Conservation (phyloP, 2,113 vertebrate species). For the Monopterus albus region DNA sequence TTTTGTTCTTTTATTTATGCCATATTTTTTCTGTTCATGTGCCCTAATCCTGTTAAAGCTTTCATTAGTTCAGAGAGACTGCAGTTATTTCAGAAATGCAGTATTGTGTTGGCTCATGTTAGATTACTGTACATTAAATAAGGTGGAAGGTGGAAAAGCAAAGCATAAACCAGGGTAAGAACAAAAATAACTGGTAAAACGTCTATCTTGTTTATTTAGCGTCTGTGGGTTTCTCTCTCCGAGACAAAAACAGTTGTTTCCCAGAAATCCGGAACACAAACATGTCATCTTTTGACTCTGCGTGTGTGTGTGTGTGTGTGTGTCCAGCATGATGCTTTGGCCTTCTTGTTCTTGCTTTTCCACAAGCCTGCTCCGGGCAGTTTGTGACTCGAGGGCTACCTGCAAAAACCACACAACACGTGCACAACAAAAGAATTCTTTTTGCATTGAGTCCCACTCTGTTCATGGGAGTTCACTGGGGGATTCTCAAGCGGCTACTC, state of each 20-base stretch:
- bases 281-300: too few species aligned
- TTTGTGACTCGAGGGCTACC: constrained; percentile 36
- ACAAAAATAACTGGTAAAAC: too few species aligned
- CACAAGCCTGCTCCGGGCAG: constrained; percentile 14
- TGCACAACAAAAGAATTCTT: neutral
- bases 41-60: neutral
- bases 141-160: too few species aligned
- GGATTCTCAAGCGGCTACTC: neutral
- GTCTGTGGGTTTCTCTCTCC: too few species aligned
- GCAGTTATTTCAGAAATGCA: neutral
- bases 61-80: neutral
- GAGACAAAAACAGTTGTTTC: too few species aligned
- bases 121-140: too few species aligned
- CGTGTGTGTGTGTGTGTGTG: neutral
- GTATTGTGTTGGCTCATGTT: neutral
- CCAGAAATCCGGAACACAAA: constrained; percentile 8
- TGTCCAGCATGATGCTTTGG: neutral
- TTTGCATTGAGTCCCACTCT: constrained; percentile 5
- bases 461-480: constrained; percentile 4
- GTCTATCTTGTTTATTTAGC: too few species aligned
- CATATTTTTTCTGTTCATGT: neutral
- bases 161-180: too few species aligned
- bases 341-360: constrained; percentile 9
- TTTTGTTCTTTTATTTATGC: too few species aligned
- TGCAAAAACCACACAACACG: constrained; percentile 13